phyloP scores from a whole-genome alignment of 2,113 vertebrate genomes.

The Spheniscus mendiculus region DNA sequence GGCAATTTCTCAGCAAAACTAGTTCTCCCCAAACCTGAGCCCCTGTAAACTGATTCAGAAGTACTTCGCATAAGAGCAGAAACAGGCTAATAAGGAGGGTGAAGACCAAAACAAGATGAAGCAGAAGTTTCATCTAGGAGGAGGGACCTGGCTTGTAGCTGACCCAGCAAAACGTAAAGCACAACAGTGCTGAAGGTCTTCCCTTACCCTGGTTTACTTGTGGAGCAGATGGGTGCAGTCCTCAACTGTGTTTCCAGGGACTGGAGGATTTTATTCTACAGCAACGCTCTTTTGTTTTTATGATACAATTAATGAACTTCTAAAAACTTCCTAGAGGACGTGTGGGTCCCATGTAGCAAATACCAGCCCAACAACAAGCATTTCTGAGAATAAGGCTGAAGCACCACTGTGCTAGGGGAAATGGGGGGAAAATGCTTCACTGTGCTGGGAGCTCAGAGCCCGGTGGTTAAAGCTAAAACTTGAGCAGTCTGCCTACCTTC shows the following conservation, averaged over 20 bases:
- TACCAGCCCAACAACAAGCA: fast-evolving
- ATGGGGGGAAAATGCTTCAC: neutral
- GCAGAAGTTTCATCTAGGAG: neutral
- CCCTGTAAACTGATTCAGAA: neutral
- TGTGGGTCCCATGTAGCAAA: neutral
- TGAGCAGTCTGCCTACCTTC: neutral
- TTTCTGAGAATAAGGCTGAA: neutral
- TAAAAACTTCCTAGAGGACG: neutral
- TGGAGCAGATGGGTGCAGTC: neutral
- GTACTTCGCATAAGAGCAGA: neutral
- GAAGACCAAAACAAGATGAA: neutral
- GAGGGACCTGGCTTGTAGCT: neutral
- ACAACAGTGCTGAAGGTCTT: neutral
- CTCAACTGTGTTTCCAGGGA: neutral
- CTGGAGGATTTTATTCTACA: neutral
- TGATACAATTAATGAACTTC: neutral
- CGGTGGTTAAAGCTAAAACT: neutral
- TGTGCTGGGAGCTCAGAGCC: neutral
- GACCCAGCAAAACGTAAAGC: neutral
- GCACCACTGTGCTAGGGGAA: fast-evolving
- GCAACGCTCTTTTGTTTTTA: neutral
- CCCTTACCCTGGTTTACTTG: neutral
- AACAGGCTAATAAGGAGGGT: neutral
- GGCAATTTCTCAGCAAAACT: neutral
- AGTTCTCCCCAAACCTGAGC: neutral